phyloP scores from a whole-genome alignment of 2,797 vertebrate species.

The Spinus pinus region DNA sequence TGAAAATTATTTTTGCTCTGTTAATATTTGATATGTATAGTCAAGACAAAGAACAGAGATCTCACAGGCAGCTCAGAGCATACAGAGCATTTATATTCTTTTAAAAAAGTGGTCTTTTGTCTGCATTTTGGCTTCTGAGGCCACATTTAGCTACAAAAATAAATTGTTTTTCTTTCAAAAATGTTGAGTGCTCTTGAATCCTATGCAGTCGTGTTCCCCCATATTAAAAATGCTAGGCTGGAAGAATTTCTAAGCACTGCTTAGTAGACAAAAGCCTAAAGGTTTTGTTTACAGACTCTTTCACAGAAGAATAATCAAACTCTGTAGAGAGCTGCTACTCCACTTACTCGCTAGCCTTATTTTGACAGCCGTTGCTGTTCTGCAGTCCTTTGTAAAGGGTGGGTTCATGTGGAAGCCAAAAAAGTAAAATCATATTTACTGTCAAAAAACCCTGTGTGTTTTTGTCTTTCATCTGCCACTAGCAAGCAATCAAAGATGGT shows the following conservation, averaged over 20 bases:
- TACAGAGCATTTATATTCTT: background rate
- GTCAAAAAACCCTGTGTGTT: background rate
- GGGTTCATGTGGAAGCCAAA: background rate
- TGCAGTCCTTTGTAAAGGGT: background rate
- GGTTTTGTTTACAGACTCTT: slow-evolving; percentile 60
- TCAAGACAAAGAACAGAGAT: background rate
- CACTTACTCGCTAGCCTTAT: slow-evolving; percentile 32
- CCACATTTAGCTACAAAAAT: slow-evolving; percentile 7
- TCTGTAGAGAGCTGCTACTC: background rate
- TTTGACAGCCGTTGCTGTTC: slow-evolving; percentile 43
- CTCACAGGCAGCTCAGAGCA: background rate
- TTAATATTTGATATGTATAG: background rate
- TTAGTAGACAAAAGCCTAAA: slow-evolving; percentile 61
- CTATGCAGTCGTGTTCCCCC: slow-evolving; percentile 9
- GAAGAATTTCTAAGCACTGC: slow-evolving; percentile 45
- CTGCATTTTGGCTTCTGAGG: background rate
- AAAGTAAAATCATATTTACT: slow-evolving; percentile 36
- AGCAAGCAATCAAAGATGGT: slow-evolving; percentile 24
- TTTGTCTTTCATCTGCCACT: slow-evolving; percentile 41
- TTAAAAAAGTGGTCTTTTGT: background rate
- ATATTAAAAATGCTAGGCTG: slow-evolving; percentile 45
- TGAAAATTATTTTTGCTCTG: background rate
- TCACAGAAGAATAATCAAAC: slow-evolving; percentile 28
- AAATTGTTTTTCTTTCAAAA: slow-evolving; percentile 27
- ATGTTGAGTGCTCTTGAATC: slow-evolving; percentile 34